Conservation (phyloP, 2,888 invertebrate species). For the Hydriomena furcata region DNA sequence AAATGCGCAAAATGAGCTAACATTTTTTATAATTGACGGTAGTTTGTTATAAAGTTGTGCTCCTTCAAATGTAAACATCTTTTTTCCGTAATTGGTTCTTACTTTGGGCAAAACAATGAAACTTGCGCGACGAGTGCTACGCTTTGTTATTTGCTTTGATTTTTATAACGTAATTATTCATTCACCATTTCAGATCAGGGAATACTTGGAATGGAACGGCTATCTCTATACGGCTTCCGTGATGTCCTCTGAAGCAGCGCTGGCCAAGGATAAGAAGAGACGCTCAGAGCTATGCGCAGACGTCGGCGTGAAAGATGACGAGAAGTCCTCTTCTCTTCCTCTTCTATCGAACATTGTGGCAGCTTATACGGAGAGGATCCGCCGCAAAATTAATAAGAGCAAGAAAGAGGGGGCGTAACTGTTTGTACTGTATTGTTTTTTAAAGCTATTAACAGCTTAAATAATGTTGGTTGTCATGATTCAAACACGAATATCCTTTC, state of each 20-base stretch:
- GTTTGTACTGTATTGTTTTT: neutral
- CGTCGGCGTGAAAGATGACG: conserved; percentile 80
- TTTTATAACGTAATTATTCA: neutral
- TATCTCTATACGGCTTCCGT: conserved; percentile 85
- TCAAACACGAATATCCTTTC: no score
- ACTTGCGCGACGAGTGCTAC: no score
- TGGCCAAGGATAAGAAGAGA: conserved; percentile 54
- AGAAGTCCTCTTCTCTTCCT: conserved; percentile 76
- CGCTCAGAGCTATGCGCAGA: conserved; percentile 62
- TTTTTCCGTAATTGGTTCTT: no score
- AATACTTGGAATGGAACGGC: conserved; percentile 88
- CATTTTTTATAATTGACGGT: no score
- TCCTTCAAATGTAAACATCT: no score
- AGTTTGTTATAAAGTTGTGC: no score
- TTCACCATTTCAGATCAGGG: conserved; percentile 51
- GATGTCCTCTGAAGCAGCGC: conserved; percentile 74
- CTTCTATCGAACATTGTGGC: conserved; percentile 80
- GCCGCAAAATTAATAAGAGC: conserved; percentile 66
- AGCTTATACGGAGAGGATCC: conserved; percentile 77
- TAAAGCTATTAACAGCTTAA: neutral
- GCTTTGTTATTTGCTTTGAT: no score
- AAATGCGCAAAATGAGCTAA: no score
- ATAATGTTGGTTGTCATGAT: no score
- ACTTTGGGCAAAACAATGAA: no score
- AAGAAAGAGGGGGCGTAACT: conserved; percentile 43